Evolutionary conservation across 2,797 vertebrate species (phyloP).

Genomic region (Neopelma chrysocephalum): DNA sequence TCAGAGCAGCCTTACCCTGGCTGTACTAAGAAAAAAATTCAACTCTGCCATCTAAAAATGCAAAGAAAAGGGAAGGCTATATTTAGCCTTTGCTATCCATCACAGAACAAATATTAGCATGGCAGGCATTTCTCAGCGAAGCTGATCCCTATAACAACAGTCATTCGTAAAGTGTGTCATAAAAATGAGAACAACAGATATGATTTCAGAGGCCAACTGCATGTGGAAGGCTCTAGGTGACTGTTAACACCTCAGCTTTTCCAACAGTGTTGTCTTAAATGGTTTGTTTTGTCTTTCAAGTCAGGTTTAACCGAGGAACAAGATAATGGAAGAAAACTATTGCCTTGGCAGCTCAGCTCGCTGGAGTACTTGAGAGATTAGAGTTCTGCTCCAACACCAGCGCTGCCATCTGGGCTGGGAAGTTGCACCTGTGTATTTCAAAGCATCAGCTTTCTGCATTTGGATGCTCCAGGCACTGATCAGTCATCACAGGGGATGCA

Average conservation of each 20-base stretch:
- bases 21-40: neutral
- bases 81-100: neutral
- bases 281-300: conserved; percentile 38
- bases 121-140: neutral
- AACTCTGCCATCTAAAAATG: neutral
- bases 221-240: neutral
- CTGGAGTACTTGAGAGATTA: neutral
- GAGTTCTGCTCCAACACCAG: neutral
- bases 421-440: neutral
- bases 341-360: neutral
- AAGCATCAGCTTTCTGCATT: neutral
- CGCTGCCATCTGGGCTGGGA: neutral
- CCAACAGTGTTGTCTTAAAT: neutral
- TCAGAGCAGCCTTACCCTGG: neutral
- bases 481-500: neutral
- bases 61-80: neutral
- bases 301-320: neutral
- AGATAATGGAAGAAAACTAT: neutral
- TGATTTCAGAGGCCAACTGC: neutral
- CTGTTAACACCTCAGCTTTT: neutral
- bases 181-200: neutral
- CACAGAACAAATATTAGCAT: neutral
- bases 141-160: neutral
- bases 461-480: conserved; percentile 6
- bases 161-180: neutral